Percentiles rank a stretch among this genome's conserved stretches.
Conservation (phyloP, 2,113 vertebrate genomes). For the Scopus umbretta region DNA sequence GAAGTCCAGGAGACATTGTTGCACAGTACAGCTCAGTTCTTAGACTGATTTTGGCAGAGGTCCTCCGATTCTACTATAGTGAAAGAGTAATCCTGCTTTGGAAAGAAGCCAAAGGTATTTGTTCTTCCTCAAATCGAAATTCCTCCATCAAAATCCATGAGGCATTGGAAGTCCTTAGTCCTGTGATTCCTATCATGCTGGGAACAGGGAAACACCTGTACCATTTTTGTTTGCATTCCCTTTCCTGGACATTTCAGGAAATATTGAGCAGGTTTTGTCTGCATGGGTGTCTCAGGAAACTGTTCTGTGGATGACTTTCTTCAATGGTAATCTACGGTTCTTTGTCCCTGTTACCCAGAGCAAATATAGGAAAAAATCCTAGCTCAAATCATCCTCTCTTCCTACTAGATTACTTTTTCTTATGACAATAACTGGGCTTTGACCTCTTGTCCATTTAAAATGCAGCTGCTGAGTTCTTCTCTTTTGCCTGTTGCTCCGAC, state of each 20-base stretch:
- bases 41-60: background rate
- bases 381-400: background rate
- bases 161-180: background rate
- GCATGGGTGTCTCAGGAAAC: background rate
- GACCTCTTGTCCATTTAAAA: background rate
- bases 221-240: background rate
- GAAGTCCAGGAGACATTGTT: background rate
- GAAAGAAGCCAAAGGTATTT: background rate
- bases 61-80: background rate
- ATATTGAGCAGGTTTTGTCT: background rate
- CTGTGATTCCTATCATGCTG: background rate
- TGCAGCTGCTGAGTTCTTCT: background rate
- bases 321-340: background rate
- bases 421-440: background rate
- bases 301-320: background rate
- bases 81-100: background rate
- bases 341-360: background rate
- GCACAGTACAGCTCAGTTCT: background rate
- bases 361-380: background rate
- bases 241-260: background rate
- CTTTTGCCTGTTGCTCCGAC: background rate
- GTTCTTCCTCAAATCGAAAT: background rate
- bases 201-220: background rate
- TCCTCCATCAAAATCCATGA: background rate
- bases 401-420: background rate